A percentile compares a stretch with the other conserved stretches of the same genome.
Evolutionary conservation across 2,113 vertebrate species (phyloP).

Genomic region (Passer domesticus): DNA sequence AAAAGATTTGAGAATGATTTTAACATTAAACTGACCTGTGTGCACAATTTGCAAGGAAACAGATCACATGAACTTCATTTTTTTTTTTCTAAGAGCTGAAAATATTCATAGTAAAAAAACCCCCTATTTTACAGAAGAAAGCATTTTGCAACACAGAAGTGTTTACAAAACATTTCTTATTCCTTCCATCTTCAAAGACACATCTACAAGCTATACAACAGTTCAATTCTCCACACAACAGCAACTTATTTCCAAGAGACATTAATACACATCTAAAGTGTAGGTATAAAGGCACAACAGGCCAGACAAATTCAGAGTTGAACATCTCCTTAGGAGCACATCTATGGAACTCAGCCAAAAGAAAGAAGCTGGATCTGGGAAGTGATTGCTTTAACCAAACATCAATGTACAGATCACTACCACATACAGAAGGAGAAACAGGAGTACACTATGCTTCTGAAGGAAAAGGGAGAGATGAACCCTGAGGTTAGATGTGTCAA

Average conservation of each 20-base stretch:
- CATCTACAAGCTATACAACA: neutral
- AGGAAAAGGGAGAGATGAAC: neutral
- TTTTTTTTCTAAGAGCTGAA: neutral
- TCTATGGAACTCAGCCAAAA: neutral
- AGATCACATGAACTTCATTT: neutral
- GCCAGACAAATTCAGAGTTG: neutral
- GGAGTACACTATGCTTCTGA: neutral
- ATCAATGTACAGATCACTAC: neutral
- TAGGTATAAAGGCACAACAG: neutral
- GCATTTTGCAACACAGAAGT: neutral
- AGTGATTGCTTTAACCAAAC: neutral
- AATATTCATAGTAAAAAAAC: neutral
- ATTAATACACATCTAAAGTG: neutral
- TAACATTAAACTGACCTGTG: neutral
- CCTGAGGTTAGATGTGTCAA: neutral
- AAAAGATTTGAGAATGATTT: neutral
- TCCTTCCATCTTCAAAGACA: neutral
- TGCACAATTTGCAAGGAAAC: neutral
- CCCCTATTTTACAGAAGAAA: neutral
- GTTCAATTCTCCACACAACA: neutral
- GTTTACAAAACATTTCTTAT: neutral
- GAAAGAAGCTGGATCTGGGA: neutral
- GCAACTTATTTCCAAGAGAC: neutral
- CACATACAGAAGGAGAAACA: neutral
- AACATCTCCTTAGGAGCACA: neutral